phyloP scores from a whole-genome alignment of 1,140 invertebrate genomes.

The Hycleus cichorii region DNA sequence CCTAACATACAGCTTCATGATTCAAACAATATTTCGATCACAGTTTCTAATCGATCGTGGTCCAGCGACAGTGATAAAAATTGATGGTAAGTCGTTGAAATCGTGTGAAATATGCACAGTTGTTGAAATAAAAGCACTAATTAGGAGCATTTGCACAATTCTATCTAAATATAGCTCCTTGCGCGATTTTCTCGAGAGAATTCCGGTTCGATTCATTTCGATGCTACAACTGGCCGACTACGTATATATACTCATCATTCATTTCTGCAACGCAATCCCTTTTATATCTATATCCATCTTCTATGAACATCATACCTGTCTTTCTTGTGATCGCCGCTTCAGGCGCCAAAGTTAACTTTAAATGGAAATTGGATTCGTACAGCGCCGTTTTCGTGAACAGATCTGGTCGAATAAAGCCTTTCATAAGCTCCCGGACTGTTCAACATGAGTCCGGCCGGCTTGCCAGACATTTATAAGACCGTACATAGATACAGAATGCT shows the following conservation, averaged over 20 bases:
- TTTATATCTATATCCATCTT: constrained; percentile 22
- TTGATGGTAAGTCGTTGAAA: too few species aligned
- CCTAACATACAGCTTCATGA: constrained; percentile 12
- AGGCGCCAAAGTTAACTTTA: constrained; percentile 24
- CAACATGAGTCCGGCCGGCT: not conserved
- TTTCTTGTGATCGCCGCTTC: constrained; percentile 12
- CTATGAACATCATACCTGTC: constrained; percentile 10
- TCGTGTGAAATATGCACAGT: too few species aligned
- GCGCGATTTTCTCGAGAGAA: too few species aligned
- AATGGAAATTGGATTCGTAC: constrained; percentile 29
- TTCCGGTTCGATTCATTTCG: too few species aligned
- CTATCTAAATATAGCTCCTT: too few species aligned
- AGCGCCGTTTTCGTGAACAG: constrained; percentile 9
- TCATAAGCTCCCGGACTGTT: constrained; percentile 14
- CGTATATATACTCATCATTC: constrained; percentile 27
- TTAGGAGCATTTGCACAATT: too few species aligned
- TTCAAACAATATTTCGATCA: constrained; percentile 15
- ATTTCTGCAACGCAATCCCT: constrained; percentile 27
- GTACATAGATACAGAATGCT: not conserved
- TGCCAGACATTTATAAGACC: too few species aligned
- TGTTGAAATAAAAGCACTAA: too few species aligned
- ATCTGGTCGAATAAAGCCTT: constrained; percentile 16
- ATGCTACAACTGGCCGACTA: constrained; percentile 10
- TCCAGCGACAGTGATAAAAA: not conserved
- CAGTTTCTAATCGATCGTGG: constrained; percentile 13